phyloP scores from a whole-genome alignment of 2,888 invertebrate species.

The Agrotis puta region DNA sequence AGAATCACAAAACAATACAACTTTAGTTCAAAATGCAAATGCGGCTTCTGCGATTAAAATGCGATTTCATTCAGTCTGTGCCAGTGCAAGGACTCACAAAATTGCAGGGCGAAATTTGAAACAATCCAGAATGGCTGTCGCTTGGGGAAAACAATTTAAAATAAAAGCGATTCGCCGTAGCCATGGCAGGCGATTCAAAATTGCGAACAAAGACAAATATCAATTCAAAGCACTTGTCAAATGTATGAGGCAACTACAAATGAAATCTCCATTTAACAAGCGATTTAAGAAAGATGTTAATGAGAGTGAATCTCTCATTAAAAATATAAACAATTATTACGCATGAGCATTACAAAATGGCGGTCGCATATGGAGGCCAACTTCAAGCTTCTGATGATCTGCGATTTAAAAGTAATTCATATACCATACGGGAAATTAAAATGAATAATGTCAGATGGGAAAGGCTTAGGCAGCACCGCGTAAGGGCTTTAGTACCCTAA shows the following conservation, averaged over 20 bases:
- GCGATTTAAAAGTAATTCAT: not conserved
- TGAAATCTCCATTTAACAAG: not conserved
- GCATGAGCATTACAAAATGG: not conserved
- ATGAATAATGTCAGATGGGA: slow-evolving; percentile 11
- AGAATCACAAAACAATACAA: not conserved
- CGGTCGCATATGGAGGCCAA: not conserved
- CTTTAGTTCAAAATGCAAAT: not conserved
- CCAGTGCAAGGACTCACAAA: slow-evolving; percentile 22
- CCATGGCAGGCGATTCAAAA: not conserved
- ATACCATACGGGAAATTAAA: not conserved
- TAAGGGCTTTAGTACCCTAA: not conserved
- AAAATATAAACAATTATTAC: slow-evolving; percentile 1
- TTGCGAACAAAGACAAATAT: not conserved
- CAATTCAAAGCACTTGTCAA: slow-evolving; percentile 3
- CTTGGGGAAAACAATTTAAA: slow-evolving; percentile 8
- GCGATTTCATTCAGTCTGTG: slow-evolving; percentile 4
- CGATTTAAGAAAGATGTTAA: not conserved
- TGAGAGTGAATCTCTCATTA: not conserved
- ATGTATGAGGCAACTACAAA: slow-evolving; percentile 14
- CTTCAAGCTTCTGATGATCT: not conserved
- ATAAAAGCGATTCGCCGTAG: slow-evolving; percentile 9
- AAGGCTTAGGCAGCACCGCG: slow-evolving; percentile 11
- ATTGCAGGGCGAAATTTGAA: not conserved
- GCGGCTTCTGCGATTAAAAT: not conserved
- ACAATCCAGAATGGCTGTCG: not conserved